Evolutionary conservation across 2,888 invertebrate genomes (phyloP).

Genomic region (Pocota personata): DNA sequence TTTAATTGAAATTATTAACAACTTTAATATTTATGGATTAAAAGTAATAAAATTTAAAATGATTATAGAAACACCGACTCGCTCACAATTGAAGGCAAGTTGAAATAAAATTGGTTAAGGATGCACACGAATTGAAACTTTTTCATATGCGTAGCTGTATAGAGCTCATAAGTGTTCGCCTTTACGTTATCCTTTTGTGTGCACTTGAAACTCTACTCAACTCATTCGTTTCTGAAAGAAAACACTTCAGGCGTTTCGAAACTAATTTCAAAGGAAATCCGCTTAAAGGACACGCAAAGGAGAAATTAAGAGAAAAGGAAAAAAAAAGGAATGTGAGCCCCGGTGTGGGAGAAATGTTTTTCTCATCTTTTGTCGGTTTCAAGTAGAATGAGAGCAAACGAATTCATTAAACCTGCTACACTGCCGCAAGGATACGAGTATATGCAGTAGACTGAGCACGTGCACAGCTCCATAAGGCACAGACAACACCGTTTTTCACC

Average conservation of each 20-base stretch:
- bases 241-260: slow-evolving; percentile 59
- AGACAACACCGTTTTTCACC: too few relatives aligned
- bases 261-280: slow-evolving; percentile 72
- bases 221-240: slow-evolving; percentile 9
- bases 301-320: slow-evolving; percentile 31
- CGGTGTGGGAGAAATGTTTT: slow-evolving; percentile 1
- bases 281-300: slow-evolving; percentile 66
- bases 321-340: slow-evolving; percentile 17
- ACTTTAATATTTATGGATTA: not conserved
- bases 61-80: too few relatives aligned
- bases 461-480: slow-evolving; percentile 11
- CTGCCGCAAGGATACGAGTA: slow-evolving; percentile 34
- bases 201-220: not conserved
- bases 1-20: not conserved
- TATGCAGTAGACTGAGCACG: slow-evolving; percentile 50
- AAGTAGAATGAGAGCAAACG: slow-evolving; percentile 63
- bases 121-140: not conserved
- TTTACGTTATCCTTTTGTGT: not conserved
- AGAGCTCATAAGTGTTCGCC: not conserved
- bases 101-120: too few relatives aligned
- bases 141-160: not conserved
- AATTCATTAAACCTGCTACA: slow-evolving; percentile 67
- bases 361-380: slow-evolving; percentile 28
- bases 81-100: too few relatives aligned
- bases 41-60: too few relatives aligned